These are phyloP conservation scores for Ceyx margarethae DNA, from an alignment of 2,113 vertebrate species.

Conservation along the genomic window DNA sequence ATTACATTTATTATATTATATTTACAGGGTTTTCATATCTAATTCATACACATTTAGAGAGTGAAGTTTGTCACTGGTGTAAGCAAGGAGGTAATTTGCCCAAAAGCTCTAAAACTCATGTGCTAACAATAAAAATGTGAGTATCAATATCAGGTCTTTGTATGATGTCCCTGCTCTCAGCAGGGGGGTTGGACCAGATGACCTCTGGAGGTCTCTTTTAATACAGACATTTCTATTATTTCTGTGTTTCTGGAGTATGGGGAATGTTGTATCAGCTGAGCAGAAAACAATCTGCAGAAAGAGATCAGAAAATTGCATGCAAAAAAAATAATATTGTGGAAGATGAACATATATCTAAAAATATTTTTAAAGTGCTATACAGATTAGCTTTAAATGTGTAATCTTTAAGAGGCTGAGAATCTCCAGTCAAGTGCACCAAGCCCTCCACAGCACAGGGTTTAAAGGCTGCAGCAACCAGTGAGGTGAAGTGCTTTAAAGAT, in stretches of 20 bases:
- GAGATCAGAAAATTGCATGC: neutral
- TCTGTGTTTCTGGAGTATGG: neutral
- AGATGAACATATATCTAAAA: neutral
- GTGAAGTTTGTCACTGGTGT: neutral
- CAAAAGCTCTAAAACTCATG: neutral
- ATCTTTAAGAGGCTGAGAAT: neutral
- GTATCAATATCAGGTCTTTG: neutral
- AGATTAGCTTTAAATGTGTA: neutral
- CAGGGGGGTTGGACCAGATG: no score
- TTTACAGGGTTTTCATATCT: neutral
- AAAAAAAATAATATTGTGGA: accelerated
- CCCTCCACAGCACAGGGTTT: neutral
- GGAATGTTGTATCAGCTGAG: neutral
- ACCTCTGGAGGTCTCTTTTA: no score
- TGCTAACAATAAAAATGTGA: neutral
- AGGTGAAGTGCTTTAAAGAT: neutral
- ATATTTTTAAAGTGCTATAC: neutral
- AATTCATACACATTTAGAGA: constrained; percentile 25
- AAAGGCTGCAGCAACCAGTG: neutral
- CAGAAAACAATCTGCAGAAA: neutral
- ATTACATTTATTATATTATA: no score
- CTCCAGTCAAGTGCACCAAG: neutral
- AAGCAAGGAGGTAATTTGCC: neutral
- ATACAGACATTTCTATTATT: no score
- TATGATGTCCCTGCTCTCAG: neutral